phyloP scores from a whole-genome alignment of 2,888 invertebrate genomes.

The Napeogenes sylphis region DNA sequence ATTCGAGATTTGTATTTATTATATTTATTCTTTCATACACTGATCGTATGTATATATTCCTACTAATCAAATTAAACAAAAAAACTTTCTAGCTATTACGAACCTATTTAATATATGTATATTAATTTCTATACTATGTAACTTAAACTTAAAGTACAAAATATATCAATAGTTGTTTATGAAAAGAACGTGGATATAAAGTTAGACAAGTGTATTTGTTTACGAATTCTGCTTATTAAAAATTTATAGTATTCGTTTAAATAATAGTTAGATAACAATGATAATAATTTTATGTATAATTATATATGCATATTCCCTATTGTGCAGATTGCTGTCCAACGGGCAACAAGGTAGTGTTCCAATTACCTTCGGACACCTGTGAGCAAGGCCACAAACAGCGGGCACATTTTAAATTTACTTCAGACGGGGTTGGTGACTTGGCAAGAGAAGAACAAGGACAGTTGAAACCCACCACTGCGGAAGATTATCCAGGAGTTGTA shows the following conservation, averaged over 20 bases:
- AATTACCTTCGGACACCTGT: conserved; percentile 65
- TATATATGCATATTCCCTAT: conserved; percentile 35
- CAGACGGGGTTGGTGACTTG: conserved; percentile 64
- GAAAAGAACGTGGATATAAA: too few relatives aligned
- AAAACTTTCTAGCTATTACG: too few relatives aligned
- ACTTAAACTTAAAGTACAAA: too few relatives aligned
- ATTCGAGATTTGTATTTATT: background rate
- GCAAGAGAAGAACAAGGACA: conserved; percentile 62
- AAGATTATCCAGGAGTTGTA: conserved; percentile 58
- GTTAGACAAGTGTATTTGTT: too few relatives aligned
- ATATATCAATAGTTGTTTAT: too few relatives aligned
- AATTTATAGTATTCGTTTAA: background rate
- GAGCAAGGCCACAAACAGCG: conserved; percentile 62
- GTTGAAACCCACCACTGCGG: conserved; percentile 46
- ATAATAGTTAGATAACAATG: background rate
- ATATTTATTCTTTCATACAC: background rate
- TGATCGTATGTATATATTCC: too few relatives aligned
- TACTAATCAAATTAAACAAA: too few relatives aligned
- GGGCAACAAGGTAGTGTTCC: conserved; percentile 71
- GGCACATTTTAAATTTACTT: conserved; percentile 62
- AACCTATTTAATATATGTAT: too few relatives aligned
- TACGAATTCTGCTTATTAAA: too few relatives aligned
- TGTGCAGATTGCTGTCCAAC: conserved; percentile 74
- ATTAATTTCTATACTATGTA: too few relatives aligned
- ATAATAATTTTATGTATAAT: conserved; percentile 22